Evolutionary conservation across 2,113 vertebrate species (phyloP), one percentile per base, ranked within the genome.

Genomic region (Monarcha castaneiventris): DNA sequence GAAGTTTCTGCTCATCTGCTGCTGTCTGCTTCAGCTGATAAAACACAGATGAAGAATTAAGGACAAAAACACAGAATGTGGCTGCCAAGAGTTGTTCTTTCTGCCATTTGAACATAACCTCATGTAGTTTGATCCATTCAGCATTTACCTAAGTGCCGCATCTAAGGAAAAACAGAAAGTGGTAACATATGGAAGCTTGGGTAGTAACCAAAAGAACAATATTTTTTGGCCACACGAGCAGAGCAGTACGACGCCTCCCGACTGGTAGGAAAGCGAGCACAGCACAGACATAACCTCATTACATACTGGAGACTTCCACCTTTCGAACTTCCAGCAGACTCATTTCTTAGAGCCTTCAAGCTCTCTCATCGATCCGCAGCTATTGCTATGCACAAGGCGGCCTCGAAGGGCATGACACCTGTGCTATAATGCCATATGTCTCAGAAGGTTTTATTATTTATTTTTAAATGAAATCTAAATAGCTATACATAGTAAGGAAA

Each of bases 11-110:
- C 75, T 97, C 96, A 96, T 97, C 96, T 97, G 96, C 35, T 85
- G 83, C 89, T 94, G 93, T 96, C 96, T 97, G 96, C 87, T 94
- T 97, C 93, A 94, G 94, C 91, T 97, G 98, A 98, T 97, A 97
- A 97, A 98, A 97, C 89, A 94, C 97, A 98, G 97, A 97, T 90
- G 89, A 87, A 79, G 92, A 97, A 97, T 96, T 96, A 97, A 94
- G 91, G 94, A 90, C 76, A 96, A 97, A 97, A 97, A 96, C 96
- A 92, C 16, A 92, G 85, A 97, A 95, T 0, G 27, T 27, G 71
- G 55, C 90, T 97, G 97, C 97, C 96, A 97, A 97, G 89, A 93
- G 88, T 78, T 94, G 89, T 94, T 90, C 84, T 97, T 96, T 97
- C 93, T 96, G 90, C 80, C 94, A 94, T 79, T 92, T 30, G 95